Conservation (phyloP, 2,888 invertebrate species). For the Oeneis ivallda region DNA sequence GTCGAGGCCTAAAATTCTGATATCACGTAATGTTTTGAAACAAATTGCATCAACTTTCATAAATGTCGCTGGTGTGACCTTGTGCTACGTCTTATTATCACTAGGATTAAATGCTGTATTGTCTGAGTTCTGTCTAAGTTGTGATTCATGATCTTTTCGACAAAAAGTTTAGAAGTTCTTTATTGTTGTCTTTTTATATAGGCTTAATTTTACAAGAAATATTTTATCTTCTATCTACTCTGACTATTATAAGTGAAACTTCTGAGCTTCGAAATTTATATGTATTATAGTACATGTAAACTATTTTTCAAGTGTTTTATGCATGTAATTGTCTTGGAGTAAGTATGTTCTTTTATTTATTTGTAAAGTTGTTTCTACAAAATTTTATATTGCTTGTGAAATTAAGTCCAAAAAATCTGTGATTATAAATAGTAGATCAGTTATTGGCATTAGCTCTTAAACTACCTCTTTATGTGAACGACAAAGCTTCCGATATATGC, state of each 20-base stretch:
- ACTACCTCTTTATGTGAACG: constrained; percentile 37
- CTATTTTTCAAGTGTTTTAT: neutral
- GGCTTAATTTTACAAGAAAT: constrained; percentile 36
- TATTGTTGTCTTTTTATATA: constrained; percentile 52
- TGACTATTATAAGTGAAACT: neutral
- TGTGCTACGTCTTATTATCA: constrained; percentile 58
- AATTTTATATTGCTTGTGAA: constrained; percentile 29
- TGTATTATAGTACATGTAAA: neutral
- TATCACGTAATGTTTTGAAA: neutral
- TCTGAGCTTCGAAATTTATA: constrained; percentile 18
- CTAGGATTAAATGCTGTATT: constrained; percentile 53
- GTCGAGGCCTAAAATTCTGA: neutral
- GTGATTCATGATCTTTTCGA: constrained; percentile 76
- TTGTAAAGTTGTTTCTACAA: neutral
- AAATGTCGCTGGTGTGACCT: neutral
- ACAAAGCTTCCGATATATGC: constrained; percentile 31
- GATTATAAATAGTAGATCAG: constrained; percentile 48
- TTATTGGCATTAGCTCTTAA: constrained; percentile 57
- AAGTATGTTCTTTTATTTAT: neutral
- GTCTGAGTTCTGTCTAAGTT: constrained; percentile 50
- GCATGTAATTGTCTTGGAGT: neutral
- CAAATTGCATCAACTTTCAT: neutral
- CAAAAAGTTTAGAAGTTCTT: constrained; percentile 62
- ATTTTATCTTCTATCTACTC: constrained; percentile 4
- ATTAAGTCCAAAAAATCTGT: constrained; percentile 34